These are phyloP conservation scores for Sarcoramphus papa DNA, from an alignment of 2,797 vertebrate genomes.

Conservation along the genomic window DNA sequence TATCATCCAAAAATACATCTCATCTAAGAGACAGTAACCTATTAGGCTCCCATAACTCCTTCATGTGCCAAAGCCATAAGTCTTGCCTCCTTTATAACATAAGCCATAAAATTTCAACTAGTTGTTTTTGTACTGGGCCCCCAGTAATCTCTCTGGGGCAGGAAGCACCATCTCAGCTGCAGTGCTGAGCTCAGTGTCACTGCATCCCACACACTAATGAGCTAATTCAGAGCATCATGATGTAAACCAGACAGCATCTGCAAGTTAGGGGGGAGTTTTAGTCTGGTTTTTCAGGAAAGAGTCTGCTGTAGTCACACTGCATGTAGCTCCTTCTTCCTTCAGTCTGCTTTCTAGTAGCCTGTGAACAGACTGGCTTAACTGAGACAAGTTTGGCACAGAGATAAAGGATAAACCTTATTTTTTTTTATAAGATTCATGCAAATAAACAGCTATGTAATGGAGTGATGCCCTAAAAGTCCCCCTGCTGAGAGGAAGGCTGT, in stretches of 20 bases:
- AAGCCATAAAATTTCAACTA: not conserved
- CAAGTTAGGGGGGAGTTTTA: not conserved
- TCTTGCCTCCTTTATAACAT: not conserved
- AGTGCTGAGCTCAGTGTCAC: accelerated
- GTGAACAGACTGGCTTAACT: not conserved
- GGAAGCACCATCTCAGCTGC: not conserved
- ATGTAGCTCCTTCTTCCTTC: not conserved
- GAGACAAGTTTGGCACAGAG: not conserved
- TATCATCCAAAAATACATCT: not conserved
- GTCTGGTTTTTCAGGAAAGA: not conserved
- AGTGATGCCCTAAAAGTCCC: not conserved
- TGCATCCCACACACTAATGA: not conserved
- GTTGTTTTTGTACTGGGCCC: not conserved
- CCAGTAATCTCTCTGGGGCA: not conserved
- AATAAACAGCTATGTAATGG: not conserved
- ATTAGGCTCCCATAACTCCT: not conserved
- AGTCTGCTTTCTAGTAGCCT: not conserved
- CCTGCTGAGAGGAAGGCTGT: not conserved
- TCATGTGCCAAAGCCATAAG: not conserved
- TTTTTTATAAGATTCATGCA: not conserved
- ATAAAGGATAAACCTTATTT: not conserved
- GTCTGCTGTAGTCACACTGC: not conserved
- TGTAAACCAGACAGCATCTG: not conserved
- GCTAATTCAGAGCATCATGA: not conserved
- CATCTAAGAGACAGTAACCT: not conserved